These are phyloP conservation scores for Salmo trutta DNA, from an alignment of 2,797 vertebrate species.

Conservation along the genomic window DNA sequence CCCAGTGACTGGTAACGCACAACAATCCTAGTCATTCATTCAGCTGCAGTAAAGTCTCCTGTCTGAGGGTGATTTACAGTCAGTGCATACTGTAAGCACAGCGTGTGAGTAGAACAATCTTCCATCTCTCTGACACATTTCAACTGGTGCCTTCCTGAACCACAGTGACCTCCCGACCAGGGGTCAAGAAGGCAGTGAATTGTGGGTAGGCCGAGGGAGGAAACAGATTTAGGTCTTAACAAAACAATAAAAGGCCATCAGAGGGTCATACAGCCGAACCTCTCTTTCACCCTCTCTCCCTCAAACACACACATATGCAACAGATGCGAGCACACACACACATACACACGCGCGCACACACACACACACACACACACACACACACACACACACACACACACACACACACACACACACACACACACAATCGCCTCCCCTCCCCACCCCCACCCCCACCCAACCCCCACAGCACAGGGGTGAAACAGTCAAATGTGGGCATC, in stretches of 20 bases:
- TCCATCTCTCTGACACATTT: constrained; percentile 3
- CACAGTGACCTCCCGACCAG: constrained; percentile 2
- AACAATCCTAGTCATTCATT: not conserved
- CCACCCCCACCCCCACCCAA: not conserved
- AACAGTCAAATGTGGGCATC: constrained; percentile 7
- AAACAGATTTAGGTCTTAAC: constrained; percentile 16
- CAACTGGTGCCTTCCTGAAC: not conserved
- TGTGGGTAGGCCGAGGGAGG: constrained; percentile 9
- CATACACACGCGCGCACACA: not conserved
- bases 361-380: constrained; percentile 1
- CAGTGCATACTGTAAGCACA: not conserved
- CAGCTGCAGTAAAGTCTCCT: not conserved
- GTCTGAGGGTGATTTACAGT: not conserved
- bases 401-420: constrained; percentile 7
- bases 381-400: constrained; percentile 5
- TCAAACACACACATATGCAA: not conserved
- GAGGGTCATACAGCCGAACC: constrained; percentile 23
- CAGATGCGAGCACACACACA: constrained; percentile 11
- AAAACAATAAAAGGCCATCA: constrained; percentile 18
- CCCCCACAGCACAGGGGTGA: constrained; percentile 5
- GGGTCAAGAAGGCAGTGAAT: constrained; percentile 47
- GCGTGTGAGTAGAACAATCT: constrained; percentile 40
- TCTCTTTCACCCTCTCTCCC: not conserved
- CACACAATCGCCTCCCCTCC: not conserved
- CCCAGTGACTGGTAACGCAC: not conserved